A percentile compares a stretch with the other conserved stretches of the same genome.
Evolutionary conservation across 2,888 invertebrate species (phyloP).

Genomic region (Dryomyza anilis): DNA sequence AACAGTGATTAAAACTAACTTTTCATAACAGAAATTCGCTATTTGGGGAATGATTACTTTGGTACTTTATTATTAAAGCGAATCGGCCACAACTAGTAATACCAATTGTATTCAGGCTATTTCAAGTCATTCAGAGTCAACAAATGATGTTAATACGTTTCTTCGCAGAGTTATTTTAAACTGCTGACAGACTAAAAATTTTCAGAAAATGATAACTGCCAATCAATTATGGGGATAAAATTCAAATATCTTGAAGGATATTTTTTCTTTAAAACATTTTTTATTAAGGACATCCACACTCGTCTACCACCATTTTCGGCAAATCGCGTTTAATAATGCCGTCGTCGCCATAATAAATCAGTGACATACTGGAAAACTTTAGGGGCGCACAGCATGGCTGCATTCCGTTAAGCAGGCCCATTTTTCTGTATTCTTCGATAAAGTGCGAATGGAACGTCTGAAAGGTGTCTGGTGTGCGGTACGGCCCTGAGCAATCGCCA

Average conservation of each 20-base stretch:
- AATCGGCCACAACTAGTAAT: too few species aligned
- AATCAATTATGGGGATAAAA: too few species aligned
- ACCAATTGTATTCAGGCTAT: too few species aligned
- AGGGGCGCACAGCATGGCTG: slow-evolving; percentile 91
- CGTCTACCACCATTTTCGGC: slow-evolving; percentile 95
- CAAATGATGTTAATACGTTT: too few species aligned
- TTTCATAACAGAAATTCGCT: background rate
- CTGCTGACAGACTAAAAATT: too few species aligned
- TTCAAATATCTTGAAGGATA: too few species aligned
- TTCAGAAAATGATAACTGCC: too few species aligned
- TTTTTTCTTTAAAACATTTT: background rate
- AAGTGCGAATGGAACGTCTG: slow-evolving; percentile 89
- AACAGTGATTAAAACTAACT: background rate
- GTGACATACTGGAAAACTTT: slow-evolving; percentile 89
- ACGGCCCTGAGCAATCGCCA: slow-evolving; percentile 81
- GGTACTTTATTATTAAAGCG: too few species aligned
- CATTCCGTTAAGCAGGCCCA: slow-evolving; percentile 76
- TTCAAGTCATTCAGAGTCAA: too few species aligned
- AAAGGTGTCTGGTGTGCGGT: slow-evolving; percentile 80
- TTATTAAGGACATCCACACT: slow-evolving; percentile 82
- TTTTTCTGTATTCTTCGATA: slow-evolving; percentile 85
- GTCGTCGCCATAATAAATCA: slow-evolving; percentile 88
- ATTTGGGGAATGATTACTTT: background rate
- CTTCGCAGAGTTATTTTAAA: too few species aligned
- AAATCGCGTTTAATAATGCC: slow-evolving; percentile 90